Evolutionary conservation across 2,888 invertebrate species (phyloP).

Genomic region (Metellina segmentata): DNA sequence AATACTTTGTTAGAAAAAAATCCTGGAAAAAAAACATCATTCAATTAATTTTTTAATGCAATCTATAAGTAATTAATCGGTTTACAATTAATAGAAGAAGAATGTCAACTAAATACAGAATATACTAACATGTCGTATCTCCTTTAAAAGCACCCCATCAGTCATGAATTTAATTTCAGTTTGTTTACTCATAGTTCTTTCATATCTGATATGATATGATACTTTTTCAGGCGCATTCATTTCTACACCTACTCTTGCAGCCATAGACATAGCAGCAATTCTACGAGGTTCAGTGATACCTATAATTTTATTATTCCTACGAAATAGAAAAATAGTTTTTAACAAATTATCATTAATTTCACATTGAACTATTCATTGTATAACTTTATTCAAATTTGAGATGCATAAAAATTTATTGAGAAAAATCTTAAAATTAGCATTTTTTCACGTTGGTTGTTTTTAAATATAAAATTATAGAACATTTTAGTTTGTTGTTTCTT

Average conservation of each 20-base stretch:
- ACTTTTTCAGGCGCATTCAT: slow-evolving; percentile 90
- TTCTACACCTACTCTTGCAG: slow-evolving; percentile 93
- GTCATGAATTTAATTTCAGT: slow-evolving; percentile 99
- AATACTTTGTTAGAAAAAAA: slow-evolving; percentile 89
- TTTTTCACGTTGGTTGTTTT: too few species aligned
- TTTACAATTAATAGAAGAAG: neutral
- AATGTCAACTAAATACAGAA: neutral
- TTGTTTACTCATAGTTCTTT: slow-evolving; percentile 92
- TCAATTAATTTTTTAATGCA: slow-evolving; percentile 70
- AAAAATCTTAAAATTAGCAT: too few species aligned
- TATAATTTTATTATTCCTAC: slow-evolving; percentile 86
- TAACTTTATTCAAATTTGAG: too few species aligned
- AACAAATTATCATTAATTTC: neutral
- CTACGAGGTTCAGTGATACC: slow-evolving; percentile 98
- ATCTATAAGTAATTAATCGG: neutral
- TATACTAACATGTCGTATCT: slow-evolving; percentile 86
- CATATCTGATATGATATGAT: slow-evolving; percentile 96
- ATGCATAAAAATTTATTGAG: too few species aligned
- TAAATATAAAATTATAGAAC: too few species aligned
- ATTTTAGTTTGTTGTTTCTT: neutral
- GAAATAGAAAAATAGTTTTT: slow-evolving; percentile 1
- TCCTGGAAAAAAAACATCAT: slow-evolving; percentile 81
- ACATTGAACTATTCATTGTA: too few species aligned
- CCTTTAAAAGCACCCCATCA: slow-evolving; percentile 96
- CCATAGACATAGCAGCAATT: slow-evolving; percentile 98